phyloP scores from a whole-genome alignment of 2,797 vertebrate species.

The Gambusia yucatana region DNA sequence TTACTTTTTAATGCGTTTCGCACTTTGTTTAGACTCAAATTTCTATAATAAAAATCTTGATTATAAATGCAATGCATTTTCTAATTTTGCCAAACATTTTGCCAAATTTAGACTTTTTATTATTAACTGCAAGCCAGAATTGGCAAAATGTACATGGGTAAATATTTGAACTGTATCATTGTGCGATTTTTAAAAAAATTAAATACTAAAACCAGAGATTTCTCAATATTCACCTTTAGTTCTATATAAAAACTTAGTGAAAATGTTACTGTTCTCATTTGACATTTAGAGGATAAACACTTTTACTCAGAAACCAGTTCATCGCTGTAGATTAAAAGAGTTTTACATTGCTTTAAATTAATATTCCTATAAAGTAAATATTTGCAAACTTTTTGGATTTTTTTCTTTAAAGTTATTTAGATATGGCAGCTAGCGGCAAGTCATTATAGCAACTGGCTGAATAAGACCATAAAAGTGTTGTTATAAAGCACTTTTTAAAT shows the following conservation, averaged over 20 bases:
- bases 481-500: background rate
- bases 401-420: background rate
- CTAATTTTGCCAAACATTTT: background rate
- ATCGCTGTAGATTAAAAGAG: background rate
- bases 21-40: background rate
- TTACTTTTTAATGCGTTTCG: background rate
- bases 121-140: background rate
- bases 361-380: background rate
- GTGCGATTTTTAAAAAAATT: background rate
- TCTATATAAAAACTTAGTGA: background rate
- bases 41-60: background rate
- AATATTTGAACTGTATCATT: background rate
- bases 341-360: background rate
- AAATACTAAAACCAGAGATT: background rate
- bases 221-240: background rate
- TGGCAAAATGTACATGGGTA: background rate
- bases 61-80: background rate
- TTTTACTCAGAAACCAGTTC: background rate
- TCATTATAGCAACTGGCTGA: background rate
- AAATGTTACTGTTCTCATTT: background rate
- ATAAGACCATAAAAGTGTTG: no score
- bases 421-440: background rate
- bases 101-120: background rate
- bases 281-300: background rate
- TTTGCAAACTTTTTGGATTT: background rate